Conservation (phyloP, 2,113 vertebrate species). For the Helogale parvula region DNA sequence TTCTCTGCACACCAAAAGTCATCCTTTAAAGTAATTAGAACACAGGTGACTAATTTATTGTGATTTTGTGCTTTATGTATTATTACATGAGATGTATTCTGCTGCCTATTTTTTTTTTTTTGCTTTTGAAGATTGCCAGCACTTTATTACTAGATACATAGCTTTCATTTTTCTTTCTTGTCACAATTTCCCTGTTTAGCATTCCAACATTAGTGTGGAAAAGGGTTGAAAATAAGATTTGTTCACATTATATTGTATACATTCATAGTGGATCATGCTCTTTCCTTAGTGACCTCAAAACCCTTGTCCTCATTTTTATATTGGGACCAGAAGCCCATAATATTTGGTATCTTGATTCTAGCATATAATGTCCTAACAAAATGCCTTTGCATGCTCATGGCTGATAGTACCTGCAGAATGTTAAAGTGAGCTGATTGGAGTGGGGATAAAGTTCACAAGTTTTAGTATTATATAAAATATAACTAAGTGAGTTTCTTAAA, state of each 20-base stretch:
- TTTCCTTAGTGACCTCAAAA: neutral
- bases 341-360: neutral
- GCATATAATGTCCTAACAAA: neutral
- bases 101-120: neutral
- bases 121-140: neutral
- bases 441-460: neutral
- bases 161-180: neutral
- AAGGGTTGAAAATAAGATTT: neutral
- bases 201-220: neutral
- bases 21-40: neutral
- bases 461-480: neutral
- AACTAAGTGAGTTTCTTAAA: neutral
- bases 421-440: neutral
- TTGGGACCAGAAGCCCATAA: neutral
- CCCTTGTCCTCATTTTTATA: neutral
- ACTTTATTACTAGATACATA: neutral
- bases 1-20: neutral
- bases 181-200: neutral
- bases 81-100: neutral
- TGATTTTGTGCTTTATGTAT: constrained; percentile 1
- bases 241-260: neutral
- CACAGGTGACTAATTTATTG: neutral
- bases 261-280: neutral
- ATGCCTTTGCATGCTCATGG: neutral
- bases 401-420: neutral